Evolutionary conservation across 2,888 invertebrate species (phyloP).

Genomic region (Caenorhabditis zanzibari): DNA sequence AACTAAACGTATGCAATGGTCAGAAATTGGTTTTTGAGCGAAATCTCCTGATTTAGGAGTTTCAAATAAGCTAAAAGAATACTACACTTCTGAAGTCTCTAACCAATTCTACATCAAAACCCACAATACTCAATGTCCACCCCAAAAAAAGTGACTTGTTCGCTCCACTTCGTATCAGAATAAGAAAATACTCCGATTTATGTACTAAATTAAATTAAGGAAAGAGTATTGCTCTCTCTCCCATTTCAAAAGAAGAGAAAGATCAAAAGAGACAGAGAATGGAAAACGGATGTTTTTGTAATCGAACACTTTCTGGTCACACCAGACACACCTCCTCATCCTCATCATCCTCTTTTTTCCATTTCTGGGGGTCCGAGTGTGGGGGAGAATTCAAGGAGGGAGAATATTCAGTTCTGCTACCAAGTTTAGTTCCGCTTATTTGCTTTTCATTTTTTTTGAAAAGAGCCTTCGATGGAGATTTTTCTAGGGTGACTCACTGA

Average conservation of each 20-base stretch:
- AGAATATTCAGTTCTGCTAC: not conserved
- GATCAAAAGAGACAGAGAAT: not conserved
- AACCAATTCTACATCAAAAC: too few species aligned
- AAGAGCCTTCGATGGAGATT: not conserved
- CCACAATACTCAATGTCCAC: too few species aligned
- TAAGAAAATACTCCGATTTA: not conserved
- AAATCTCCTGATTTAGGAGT: too few species aligned
- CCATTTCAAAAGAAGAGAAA: not conserved
- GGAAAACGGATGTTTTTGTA: constrained; percentile 38
- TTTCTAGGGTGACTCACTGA: not conserved
- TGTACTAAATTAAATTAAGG: constrained; percentile 6
- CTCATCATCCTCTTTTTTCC: not conserved
- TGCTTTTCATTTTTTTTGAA: constrained; percentile 15
- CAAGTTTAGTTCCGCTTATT: constrained; percentile 36
- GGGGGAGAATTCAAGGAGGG: not conserved
- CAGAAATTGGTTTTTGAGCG: too few species aligned
- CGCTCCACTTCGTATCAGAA: not conserved
- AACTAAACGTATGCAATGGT: not conserved
- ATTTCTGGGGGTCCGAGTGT: constrained; percentile 3
- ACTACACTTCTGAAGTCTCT: too few species aligned
- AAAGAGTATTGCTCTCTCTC: not conserved
- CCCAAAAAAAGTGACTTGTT: too few species aligned
- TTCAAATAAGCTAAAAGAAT: too few species aligned
- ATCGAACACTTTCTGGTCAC: constrained; percentile 30
- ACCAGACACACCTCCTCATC: constrained; percentile 3